A percentile compares a stretch with the other conserved stretches of the same genome.
Evolutionary conservation across 2,113 vertebrate genomes (phyloP).

Genomic region (Paralichthys olivaceus): DNA sequence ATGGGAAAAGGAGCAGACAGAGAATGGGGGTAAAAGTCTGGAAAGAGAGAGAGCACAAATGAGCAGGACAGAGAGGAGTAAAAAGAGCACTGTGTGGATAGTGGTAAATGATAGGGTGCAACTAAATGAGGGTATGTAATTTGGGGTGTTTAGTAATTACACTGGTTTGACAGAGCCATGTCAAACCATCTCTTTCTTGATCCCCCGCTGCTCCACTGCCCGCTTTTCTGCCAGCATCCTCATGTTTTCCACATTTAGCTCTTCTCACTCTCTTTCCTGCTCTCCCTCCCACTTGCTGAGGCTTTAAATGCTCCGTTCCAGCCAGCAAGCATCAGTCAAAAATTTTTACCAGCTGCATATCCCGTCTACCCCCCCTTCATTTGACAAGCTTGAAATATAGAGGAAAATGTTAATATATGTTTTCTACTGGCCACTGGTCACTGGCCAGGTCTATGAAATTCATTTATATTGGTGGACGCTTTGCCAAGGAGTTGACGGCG

Average conservation of each 20-base stretch:
- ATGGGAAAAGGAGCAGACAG: constrained; percentile 22
- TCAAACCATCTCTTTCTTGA: constrained; percentile 75
- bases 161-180: constrained; percentile 79
- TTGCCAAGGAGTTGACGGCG: constrained; percentile 60
- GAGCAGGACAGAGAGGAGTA: constrained; percentile 55
- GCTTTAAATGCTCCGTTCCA: constrained; percentile 64
- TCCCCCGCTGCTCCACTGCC: constrained; percentile 54
- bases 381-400: constrained; percentile 72
- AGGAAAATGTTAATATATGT: constrained; percentile 76
- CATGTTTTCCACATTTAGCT: constrained; percentile 81
- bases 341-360: constrained; percentile 73
- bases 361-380: constrained; percentile 46
- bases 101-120: constrained; percentile 79
- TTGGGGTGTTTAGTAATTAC: constrained; percentile 83
- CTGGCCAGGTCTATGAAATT: constrained; percentile 66
- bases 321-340: constrained; percentile 68
- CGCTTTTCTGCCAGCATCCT: constrained; percentile 61
- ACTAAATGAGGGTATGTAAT: constrained; percentile 82
- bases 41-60: constrained; percentile 19
- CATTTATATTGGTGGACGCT: constrained; percentile 63
- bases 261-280: constrained; percentile 58
- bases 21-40: background rate
- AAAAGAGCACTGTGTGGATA: constrained; percentile 69
- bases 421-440: constrained; percentile 54
- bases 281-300: constrained; percentile 52